Evolutionary conservation across 2,113 vertebrate genomes (phyloP), one percentile per base, ranked within the genome.

Genomic region (Campylomormyrus numenius): DNA sequence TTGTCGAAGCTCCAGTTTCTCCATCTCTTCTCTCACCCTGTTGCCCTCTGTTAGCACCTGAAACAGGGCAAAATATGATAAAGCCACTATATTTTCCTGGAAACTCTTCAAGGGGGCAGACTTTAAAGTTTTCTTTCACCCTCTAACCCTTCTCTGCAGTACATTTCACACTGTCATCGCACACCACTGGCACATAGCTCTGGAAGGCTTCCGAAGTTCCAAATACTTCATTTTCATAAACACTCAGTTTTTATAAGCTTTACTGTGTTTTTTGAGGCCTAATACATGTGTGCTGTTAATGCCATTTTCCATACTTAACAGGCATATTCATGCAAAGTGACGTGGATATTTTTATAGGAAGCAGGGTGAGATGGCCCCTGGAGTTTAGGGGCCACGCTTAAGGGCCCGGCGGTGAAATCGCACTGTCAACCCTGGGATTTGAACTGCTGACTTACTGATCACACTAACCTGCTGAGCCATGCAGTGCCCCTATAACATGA

Each of bases 31-130:
- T 53, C 89, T 93, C 89, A 93, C 88, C 90, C 92, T 92, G 42
- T 42, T 9, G 21, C 88, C 92, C 21, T 95, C 91, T 31, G 53
- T 87, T 88, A 93, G 31, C 13, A 89, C 92, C 94, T 95, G 90
- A 89, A 31, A 85, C 17, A 56, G 35, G n/a, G 13, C 19, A 66
- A 24, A 53, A 17, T 35, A 53, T 49, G 31, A 89, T n/a, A 5
- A 9, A 77, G 31, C 17, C 15, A 52, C 6, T n/a, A 11, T 15
- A 35, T 17, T 45, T 46, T 45, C 35, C 35, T 13, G 31, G 4
- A 88, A 19, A 62, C 24, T 66, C 24, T 45, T 39, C 27, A 45
- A 7, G 48, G 24, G 1, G 48, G 4, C 27, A 45, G 46, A 62
- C n/a, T 45, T 49, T 19, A 17, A 50, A 13, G 7, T 17, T 15